Evolutionary conservation across 2,888 invertebrate genomes (phyloP).

Genomic region (Aricia artaxerxes): DNA sequence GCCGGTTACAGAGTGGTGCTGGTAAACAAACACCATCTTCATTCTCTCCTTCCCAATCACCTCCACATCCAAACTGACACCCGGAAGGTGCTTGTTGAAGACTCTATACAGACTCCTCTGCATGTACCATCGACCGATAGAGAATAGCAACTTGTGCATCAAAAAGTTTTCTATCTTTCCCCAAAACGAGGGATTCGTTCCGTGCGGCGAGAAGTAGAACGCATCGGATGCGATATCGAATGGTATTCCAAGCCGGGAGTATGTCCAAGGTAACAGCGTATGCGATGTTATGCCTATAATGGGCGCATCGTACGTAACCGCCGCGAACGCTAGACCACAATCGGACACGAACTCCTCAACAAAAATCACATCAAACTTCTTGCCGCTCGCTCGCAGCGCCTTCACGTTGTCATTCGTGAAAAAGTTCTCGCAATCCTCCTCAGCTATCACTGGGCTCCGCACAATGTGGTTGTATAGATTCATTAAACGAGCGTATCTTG

Average conservation of each 20-base stretch:
- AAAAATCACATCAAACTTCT: constrained; percentile 68
- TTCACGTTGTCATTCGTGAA: constrained; percentile 54
- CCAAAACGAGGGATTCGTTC: constrained; percentile 53
- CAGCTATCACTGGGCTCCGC: constrained; percentile 40
- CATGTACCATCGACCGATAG: constrained; percentile 50
- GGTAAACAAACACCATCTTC: constrained; percentile 80
- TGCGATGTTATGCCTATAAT: constrained; percentile 78
- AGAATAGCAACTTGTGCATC: constrained; percentile 47
- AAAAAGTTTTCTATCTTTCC: constrained; percentile 54
- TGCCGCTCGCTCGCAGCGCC: constrained; percentile 47
- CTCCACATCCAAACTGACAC: constrained; percentile 67
- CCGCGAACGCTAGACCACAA: constrained; percentile 63
- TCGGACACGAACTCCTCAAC: constrained; percentile 73
- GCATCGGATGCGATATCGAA: constrained; percentile 73
- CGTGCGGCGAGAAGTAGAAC: constrained; percentile 62
- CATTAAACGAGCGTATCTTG: constrained; percentile 40
- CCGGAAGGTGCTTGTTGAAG: constrained; percentile 63
- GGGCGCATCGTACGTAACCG: constrained; percentile 64
- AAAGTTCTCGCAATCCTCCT: constrained; percentile 53
- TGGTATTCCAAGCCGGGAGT: constrained; percentile 69
- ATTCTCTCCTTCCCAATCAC: constrained; percentile 67
- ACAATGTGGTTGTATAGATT: constrained; percentile 49
- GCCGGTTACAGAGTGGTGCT: constrained; percentile 81
- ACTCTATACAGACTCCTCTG: constrained; percentile 57
- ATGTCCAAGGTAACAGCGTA: constrained; percentile 70